Evolutionary conservation across 2,113 vertebrate genomes (phyloP).

Genomic region (Eublepharis macularius): DNA sequence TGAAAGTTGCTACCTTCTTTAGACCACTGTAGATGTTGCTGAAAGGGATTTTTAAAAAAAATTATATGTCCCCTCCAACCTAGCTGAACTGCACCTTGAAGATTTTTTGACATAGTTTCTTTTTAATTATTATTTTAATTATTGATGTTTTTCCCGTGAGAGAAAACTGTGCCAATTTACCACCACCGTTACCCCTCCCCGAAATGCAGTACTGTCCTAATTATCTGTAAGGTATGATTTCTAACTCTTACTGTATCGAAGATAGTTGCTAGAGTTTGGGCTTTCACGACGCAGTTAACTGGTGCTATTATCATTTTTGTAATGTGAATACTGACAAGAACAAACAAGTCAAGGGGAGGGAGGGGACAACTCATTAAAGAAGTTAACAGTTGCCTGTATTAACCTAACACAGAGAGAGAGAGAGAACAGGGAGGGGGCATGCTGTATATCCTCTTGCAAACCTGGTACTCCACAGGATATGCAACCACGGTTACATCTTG

Average conservation of each 20-base stretch:
- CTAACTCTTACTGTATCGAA: slow-evolving; percentile 83
- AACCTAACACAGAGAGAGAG: background rate
- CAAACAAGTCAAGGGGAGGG: background rate
- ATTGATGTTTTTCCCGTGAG: slow-evolving; percentile 11
- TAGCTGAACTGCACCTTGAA: slow-evolving; percentile 65
- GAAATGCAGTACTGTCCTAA: slow-evolving; percentile 60
- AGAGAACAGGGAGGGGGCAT: slow-evolving; percentile 18
- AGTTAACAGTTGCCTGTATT: slow-evolving; percentile 64
- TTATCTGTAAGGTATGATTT: slow-evolving; percentile 65
- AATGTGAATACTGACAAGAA: slow-evolving; percentile 92
- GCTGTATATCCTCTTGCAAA: slow-evolving; percentile 56
- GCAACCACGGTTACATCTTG: slow-evolving; percentile 69
- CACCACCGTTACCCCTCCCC: slow-evolving; percentile 40
- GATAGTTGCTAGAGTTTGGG: slow-evolving; percentile 78
- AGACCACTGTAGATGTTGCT: slow-evolving; percentile 61
- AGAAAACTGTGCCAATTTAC: slow-evolving; percentile 73
- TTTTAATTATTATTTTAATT: slow-evolving; percentile 1
- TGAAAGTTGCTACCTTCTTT: slow-evolving; percentile 48
- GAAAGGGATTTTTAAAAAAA: slow-evolving; percentile 33
- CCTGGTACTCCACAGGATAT: slow-evolving; percentile 77
- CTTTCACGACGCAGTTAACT: slow-evolving; percentile 85
- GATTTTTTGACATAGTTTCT: slow-evolving; percentile 44
- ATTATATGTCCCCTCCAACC: background rate
- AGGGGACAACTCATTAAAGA: background rate
- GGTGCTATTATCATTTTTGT: slow-evolving; percentile 91